Percentiles rank a stretch among this genome's conserved stretches.
Evolutionary conservation across 2,113 vertebrate species (phyloP).

Genomic region (Hucho hucho): DNA sequence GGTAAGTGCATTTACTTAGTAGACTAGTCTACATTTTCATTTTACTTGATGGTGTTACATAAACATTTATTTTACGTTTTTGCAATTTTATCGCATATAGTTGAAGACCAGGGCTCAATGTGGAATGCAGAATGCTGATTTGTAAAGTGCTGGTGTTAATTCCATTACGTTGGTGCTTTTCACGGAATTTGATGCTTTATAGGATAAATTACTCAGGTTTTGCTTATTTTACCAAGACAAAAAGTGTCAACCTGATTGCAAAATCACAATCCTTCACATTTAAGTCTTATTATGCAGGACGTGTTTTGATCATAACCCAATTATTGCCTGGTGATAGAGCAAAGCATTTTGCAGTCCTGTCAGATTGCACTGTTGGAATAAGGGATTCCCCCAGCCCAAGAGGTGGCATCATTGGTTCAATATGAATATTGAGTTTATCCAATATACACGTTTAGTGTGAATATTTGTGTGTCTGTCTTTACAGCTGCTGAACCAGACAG

Average conservation of each 20-base stretch:
- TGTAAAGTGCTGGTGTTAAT: too few relatives aligned
- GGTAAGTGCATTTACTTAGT: constrained; percentile 66
- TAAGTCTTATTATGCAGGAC: not conserved
- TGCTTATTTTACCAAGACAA: too few relatives aligned
- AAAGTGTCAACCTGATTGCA: too few relatives aligned
- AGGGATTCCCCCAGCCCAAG: constrained; percentile 7
- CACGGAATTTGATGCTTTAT: too few relatives aligned
- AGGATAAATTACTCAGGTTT: too few relatives aligned
- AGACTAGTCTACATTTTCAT: too few relatives aligned
- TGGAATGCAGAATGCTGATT: too few relatives aligned
- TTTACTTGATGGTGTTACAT: not conserved
- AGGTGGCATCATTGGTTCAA: not conserved
- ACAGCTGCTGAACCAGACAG: constrained; percentile 90
- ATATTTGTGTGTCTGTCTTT: constrained; percentile 19
- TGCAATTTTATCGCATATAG: too few relatives aligned
- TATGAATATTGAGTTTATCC: constrained; percentile 4
- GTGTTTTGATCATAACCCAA: not conserved
- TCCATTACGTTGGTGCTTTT: too few relatives aligned
- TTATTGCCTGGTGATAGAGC: not conserved
- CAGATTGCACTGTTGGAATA: not conserved
- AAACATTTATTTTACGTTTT: not conserved
- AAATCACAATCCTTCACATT: too few relatives aligned
- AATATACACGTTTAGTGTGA: constrained; percentile 15
- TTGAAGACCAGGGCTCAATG: too few relatives aligned
- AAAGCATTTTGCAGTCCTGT: too few relatives aligned